phyloP scores from a whole-genome alignment of 2,113 vertebrate genomes.

The Okapia johnstoni region DNA sequence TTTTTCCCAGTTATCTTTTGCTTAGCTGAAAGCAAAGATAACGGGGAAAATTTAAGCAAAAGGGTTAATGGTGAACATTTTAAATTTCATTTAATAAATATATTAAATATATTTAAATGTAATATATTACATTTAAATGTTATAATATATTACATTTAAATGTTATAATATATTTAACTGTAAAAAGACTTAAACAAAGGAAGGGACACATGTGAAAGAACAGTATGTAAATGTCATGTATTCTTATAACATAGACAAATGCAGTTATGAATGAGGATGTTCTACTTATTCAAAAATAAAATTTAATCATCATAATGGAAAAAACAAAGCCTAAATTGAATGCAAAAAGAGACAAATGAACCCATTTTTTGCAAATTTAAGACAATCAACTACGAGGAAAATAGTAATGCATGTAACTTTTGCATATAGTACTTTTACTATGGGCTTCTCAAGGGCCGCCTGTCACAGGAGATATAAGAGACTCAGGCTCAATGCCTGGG shows the following conservation, averaged over 20 bases:
- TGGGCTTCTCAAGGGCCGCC: background rate
- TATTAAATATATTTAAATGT: background rate
- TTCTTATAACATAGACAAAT: background rate
- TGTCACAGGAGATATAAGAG: background rate
- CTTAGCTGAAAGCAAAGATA: background rate
- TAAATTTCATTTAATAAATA: background rate
- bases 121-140: background rate
- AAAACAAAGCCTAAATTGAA: background rate
- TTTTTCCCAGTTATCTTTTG: too few relatives aligned
- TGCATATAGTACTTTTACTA: background rate
- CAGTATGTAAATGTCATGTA: background rate
- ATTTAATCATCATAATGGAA: background rate
- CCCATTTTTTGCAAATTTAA: background rate
- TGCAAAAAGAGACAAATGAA: background rate
- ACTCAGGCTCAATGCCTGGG: background rate
- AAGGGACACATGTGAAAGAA: background rate
- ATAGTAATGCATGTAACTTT: background rate
- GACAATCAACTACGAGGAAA: background rate
- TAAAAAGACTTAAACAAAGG: background rate
- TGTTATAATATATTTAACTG: background rate
- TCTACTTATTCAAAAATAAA: background rate
- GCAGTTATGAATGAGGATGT: background rate
- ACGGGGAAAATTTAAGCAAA: background rate
- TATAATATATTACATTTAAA: background rate
- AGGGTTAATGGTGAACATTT: background rate